phyloP scores from a whole-genome alignment of 1,140 invertebrate genomes.

The Drosophila kohkoa region DNA sequence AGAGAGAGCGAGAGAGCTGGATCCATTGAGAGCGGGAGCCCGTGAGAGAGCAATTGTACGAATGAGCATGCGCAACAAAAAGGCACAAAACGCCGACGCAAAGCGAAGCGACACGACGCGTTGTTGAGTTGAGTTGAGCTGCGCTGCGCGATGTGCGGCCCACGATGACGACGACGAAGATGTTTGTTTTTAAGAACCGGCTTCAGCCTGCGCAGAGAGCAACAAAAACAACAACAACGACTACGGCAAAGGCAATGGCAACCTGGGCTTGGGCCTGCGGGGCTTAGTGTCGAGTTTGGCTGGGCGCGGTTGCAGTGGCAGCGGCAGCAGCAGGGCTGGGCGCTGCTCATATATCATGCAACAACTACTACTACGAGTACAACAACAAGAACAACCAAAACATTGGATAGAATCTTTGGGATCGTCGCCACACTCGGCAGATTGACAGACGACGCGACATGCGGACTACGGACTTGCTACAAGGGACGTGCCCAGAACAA shows the following conservation, averaged over 20 bases:
- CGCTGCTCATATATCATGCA: slow-evolving; percentile 75
- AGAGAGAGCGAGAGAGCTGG: background rate
- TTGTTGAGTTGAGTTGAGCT: background rate
- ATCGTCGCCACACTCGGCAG: slow-evolving; percentile 30
- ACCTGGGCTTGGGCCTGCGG: slow-evolving; percentile 40
- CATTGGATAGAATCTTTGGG: slow-evolving; percentile 48
- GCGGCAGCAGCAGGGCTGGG: slow-evolving; percentile 64
- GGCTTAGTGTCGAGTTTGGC: slow-evolving; percentile 42
- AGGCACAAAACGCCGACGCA: slow-evolving; percentile 47
- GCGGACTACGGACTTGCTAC: slow-evolving; percentile 5
- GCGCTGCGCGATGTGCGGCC: slow-evolving; percentile 24
- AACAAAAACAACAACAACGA: slow-evolving; percentile 1
- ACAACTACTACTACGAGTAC: slow-evolving; percentile 65
- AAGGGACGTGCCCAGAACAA: slow-evolving; percentile 48
- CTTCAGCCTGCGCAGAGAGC: slow-evolving; percentile 54
- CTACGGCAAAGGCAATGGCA: slow-evolving; percentile 8
- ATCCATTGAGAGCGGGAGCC: background rate
- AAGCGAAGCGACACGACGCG: background rate
- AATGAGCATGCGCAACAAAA: slow-evolving; percentile 39
- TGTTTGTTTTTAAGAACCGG: slow-evolving; percentile 68
- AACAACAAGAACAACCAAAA: background rate
- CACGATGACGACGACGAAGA: slow-evolving; percentile 65
- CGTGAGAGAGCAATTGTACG: background rate
- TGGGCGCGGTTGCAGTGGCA: slow-evolving; percentile 52
- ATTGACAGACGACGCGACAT: slow-evolving; percentile 49